Conservation (phyloP, 2,888 invertebrate genomes). For the Acronicta psi region DNA sequence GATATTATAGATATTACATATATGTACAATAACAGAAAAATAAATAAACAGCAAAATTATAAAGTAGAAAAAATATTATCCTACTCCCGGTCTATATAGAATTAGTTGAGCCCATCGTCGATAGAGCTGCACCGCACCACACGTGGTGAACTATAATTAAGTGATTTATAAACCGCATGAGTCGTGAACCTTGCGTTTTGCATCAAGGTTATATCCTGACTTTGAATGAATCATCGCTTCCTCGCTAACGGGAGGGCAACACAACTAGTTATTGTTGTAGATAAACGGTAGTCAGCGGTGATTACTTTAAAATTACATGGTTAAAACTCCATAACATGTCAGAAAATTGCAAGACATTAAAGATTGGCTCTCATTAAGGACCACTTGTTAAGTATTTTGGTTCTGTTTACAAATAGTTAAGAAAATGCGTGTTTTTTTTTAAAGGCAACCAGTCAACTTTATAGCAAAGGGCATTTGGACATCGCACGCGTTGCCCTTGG, state of each 20-base stretch:
- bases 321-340: slow-evolving; percentile 7
- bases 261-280: slow-evolving; percentile 33
- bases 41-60: no score
- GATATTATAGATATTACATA: no score
- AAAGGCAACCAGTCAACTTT: slow-evolving; percentile 9
- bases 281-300: slow-evolving; percentile 27
- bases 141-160: slow-evolving; percentile 65
- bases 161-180: slow-evolving; percentile 67
- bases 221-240: slow-evolving; percentile 69
- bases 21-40: no score
- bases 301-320: slow-evolving; percentile 27
- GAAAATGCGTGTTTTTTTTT: slow-evolving; percentile 12
- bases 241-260: slow-evolving; percentile 45
- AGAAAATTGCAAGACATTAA: slow-evolving; percentile 31
- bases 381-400: slow-evolving; percentile 3
- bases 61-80: slow-evolving; percentile 2
- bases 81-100: slow-evolving; percentile 27
- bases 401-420: slow-evolving; percentile 24
- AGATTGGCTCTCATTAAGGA: slow-evolving; percentile 8
- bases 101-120: slow-evolving; percentile 18
- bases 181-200: slow-evolving; percentile 71
- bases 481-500: slow-evolving; percentile 23
- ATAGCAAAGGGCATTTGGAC: slow-evolving; percentile 40
- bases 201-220: slow-evolving; percentile 80
- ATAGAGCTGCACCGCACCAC: slow-evolving; percentile 39